These are phyloP conservation scores for Anadara kagoshimensis DNA, from an alignment of 1,140 invertebrate genomes.

Conservation along the genomic window DNA sequence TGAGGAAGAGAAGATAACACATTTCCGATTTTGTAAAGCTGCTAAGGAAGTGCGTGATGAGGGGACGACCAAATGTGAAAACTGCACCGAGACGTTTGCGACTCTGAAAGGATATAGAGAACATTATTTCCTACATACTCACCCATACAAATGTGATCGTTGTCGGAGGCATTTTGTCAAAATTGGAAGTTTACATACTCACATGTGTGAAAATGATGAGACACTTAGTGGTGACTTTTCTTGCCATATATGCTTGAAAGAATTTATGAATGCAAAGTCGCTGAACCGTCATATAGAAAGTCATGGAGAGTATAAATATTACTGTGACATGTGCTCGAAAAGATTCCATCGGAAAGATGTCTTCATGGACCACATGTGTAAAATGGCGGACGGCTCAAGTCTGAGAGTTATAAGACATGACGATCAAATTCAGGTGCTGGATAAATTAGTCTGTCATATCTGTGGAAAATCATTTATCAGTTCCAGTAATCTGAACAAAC, in stretches of 20 bases:
- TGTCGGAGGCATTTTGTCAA: constrained; percentile 71
- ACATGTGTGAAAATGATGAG: constrained; percentile 51
- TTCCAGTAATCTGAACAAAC: constrained; percentile 71
- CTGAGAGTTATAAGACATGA: background rate
- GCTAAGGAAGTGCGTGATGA: constrained; percentile 45
- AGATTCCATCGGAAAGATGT: constrained; percentile 21
- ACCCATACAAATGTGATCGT: constrained; percentile 69
- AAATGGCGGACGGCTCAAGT: background rate
- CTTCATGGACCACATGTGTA: constrained; percentile 39
- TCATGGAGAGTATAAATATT: constrained; percentile 42
- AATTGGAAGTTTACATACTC: constrained; percentile 60
- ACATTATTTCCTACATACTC: constrained; percentile 72
- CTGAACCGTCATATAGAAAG: constrained; percentile 58
- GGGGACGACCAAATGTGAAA: constrained; percentile 53
- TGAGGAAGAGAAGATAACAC: constrained; percentile 55
- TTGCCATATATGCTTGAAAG: constrained; percentile 59
- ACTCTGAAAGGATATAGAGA: constrained; percentile 60
- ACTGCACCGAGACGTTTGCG: constrained; percentile 57
- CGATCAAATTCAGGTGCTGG: constrained; percentile 1
- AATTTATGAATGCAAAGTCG: constrained; percentile 51
- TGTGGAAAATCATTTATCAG: constrained; percentile 68
- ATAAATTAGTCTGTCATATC: constrained; percentile 59
- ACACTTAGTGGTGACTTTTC: constrained; percentile 5
- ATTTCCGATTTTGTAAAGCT: constrained; percentile 54
- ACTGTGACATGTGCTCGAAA: constrained; percentile 28